phyloP scores from a whole-genome alignment of 2,113 vertebrate genomes.

The Polyodon spathula region DNA sequence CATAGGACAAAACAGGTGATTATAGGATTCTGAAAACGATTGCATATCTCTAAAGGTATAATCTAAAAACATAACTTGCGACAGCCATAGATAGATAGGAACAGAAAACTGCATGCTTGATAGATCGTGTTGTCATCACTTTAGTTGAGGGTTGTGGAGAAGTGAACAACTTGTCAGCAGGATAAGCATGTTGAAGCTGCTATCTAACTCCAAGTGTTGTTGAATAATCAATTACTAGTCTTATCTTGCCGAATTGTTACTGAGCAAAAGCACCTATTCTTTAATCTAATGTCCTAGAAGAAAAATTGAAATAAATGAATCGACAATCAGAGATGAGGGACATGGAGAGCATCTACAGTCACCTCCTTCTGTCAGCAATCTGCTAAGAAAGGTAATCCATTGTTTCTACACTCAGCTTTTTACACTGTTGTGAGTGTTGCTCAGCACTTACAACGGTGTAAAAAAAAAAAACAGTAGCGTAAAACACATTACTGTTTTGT shows the following conservation, averaged over 20 bases:
- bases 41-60: neutral
- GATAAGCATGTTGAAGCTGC: conserved; percentile 1
- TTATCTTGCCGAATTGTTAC: neutral
- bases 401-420: too few species aligned
- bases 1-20: conserved; percentile 5
- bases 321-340: too few species aligned
- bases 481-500: too few species aligned
- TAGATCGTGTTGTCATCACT: conserved; percentile 17
- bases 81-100: conserved; percentile 1
- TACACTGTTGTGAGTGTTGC: too few species aligned
- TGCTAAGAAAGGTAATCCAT: too few species aligned
- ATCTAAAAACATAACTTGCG: neutral
- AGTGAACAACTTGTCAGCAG: conserved; percentile 6
- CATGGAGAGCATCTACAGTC: too few species aligned
- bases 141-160: conserved; percentile 12
- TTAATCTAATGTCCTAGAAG: neutral
- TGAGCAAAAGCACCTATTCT: neutral
- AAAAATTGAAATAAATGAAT: too few species aligned
- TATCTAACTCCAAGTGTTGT: neutral
- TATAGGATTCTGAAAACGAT: neutral
- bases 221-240: conserved; percentile 9
- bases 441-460: too few species aligned
- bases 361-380: too few species aligned
- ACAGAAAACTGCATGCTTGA: conserved; percentile 3
- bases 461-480: too few species aligned